A percentile compares a stretch with the other conserved stretches of the same genome.
These are phyloP conservation scores for Umimayanthus chanpuru DNA, from an alignment of 92 coral and sea anemone species.

Conservation along the genomic window DNA sequence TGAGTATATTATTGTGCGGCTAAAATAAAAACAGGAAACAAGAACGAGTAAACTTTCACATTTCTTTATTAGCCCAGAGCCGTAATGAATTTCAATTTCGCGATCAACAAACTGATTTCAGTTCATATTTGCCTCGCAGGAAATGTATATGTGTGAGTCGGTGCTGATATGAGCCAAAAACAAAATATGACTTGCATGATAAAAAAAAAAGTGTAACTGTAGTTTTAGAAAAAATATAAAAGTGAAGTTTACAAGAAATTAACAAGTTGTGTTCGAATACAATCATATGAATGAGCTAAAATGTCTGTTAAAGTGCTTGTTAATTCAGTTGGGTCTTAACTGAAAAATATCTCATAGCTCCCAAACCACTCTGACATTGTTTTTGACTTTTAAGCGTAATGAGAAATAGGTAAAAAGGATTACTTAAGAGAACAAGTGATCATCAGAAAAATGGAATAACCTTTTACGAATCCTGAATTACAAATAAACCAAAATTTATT, in stretches of 20 bases:
- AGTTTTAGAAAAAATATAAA: background rate
- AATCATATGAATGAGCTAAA: background rate
- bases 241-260: background rate
- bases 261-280: background rate
- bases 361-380: background rate
- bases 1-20: conserved; percentile 31
- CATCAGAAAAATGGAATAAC: background rate
- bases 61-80: conserved; percentile 36
- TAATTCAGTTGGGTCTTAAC: background rate
- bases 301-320: background rate
- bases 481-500: background rate
- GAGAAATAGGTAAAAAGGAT: background rate
- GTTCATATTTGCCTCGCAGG: conserved; percentile 21
- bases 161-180: background rate
- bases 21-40: conserved; percentile 42
- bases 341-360: background rate
- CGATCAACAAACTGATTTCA: conserved; percentile 3
- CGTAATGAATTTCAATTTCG: conserved; percentile 21
- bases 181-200: background rate
- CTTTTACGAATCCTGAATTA: background rate
- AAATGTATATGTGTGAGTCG: background rate
- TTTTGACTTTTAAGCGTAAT: conserved; percentile 1
- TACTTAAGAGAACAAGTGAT: background rate
- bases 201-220: no score
- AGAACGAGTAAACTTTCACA: conserved; percentile 11